Evolutionary conservation across 2,888 invertebrate species (phyloP).

Genomic region (Lepetodrilus schrolli): DNA sequence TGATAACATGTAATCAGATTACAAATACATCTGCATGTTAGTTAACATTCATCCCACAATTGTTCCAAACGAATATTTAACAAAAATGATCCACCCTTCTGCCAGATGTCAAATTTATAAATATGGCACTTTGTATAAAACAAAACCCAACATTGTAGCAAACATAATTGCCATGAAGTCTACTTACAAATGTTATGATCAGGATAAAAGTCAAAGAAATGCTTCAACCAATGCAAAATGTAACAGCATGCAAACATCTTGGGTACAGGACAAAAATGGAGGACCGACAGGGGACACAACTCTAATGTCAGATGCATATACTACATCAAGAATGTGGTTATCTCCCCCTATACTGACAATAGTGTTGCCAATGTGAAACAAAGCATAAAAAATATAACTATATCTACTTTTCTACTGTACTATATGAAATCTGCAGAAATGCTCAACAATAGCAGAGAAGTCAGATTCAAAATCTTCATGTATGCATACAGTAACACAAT

Average conservation of each 20-base stretch:
- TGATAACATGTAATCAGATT: too few species aligned
- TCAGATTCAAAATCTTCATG: conserved; percentile 1
- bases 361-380: neutral
- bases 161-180: too few species aligned
- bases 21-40: too few species aligned
- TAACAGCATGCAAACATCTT: too few species aligned
- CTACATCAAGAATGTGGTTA: neutral
- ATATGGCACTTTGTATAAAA: neutral
- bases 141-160: neutral
- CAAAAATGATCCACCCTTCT: neutral
- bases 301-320: neutral
- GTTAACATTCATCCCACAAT: too few species aligned
- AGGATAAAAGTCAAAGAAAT: too few species aligned
- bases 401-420: neutral
- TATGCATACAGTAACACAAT: neutral
- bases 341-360: neutral
- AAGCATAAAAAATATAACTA: conserved; percentile 24
- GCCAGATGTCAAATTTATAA: neutral
- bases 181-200: too few species aligned
- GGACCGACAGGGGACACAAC: neutral
- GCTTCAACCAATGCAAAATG: too few species aligned
- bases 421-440: neutral
- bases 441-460: neutral
- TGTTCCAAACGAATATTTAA: neutral
- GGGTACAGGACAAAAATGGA: too few species aligned